Evolutionary conservation across 2,797 vertebrate species (phyloP).

Genomic region (Enteromius treurensis): DNA sequence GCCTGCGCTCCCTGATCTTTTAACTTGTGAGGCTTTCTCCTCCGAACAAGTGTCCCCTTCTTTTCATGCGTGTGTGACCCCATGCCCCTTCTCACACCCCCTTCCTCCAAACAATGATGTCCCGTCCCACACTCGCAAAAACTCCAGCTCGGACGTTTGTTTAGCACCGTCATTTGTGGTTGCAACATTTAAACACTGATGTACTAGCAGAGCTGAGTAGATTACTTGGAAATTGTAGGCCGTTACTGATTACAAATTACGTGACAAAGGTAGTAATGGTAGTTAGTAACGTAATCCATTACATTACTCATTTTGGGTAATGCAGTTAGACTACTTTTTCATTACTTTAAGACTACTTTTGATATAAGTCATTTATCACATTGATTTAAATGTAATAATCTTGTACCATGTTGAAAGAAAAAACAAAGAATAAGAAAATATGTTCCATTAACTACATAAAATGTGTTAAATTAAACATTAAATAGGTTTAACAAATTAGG

Average conservation of each 20-base stretch:
- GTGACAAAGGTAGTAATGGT: not conserved
- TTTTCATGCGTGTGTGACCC: slow-evolving; percentile 74
- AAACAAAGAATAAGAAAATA: not conserved
- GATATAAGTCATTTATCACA: too few species aligned
- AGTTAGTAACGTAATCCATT: too few species aligned
- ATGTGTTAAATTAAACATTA: not conserved
- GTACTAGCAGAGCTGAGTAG: not conserved
- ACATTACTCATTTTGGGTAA: too few species aligned
- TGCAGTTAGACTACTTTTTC: too few species aligned
- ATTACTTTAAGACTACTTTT: too few species aligned
- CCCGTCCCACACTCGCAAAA: slow-evolving; percentile 23
- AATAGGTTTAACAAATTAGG: not conserved
- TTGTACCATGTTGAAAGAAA: too few species aligned
- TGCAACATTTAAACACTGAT: not conserved
- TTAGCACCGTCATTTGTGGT: not conserved
- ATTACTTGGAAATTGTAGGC: not conserved
- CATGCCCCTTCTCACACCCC: slow-evolving; percentile 71
- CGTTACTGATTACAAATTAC: not conserved
- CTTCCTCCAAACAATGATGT: slow-evolving; percentile 72
- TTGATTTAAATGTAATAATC: too few species aligned
- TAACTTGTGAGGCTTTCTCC: slow-evolving; percentile 69
- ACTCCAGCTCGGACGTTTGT: slow-evolving; percentile 36
- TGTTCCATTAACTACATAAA: not conserved
- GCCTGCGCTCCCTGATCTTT: slow-evolving; percentile 67
- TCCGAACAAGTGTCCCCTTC: slow-evolving; percentile 68